phyloP scores from a whole-genome alignment of 2,888 invertebrate genomes.

The Pseudococcus longispinus region DNA sequence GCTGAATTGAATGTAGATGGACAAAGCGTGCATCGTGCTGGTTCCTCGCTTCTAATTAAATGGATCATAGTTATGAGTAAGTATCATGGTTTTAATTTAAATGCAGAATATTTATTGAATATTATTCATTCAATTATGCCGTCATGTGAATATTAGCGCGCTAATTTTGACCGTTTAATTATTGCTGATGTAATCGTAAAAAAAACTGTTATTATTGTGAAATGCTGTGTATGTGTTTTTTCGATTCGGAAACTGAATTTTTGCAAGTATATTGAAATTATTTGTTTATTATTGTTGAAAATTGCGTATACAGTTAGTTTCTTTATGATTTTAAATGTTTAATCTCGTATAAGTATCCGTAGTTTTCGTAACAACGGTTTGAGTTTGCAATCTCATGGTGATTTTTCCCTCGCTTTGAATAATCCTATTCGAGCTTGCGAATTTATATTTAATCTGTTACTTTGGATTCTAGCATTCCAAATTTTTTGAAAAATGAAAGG shows the following conservation, averaged over 20 bases:
- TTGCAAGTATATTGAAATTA: neutral
- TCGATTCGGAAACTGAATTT: neutral
- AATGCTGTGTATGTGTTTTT: slow-evolving; percentile 34
- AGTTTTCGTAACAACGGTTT: neutral
- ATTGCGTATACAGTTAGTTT: neutral
- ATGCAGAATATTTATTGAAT: neutral
- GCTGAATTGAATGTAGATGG: neutral
- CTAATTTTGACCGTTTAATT: slow-evolving; percentile 14
- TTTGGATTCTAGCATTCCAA: neutral
- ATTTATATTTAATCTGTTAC: neutral
- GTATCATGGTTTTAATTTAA: neutral
- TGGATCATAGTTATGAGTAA: neutral
- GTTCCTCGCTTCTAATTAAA: neutral
- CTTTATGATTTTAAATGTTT: neutral
- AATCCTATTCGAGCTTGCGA: neutral
- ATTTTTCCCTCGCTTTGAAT: neutral
- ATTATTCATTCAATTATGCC: neutral
- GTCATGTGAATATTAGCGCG: neutral
- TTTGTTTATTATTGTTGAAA: slow-evolving; percentile 13
- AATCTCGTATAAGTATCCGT: neutral
- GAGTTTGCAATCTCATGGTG: neutral
- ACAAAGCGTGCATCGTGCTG: slow-evolving; percentile 15
- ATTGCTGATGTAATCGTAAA: slow-evolving; percentile 41
- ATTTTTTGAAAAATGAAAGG: slow-evolving; percentile 47
- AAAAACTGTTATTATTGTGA: slow-evolving; percentile 19